phyloP scores from a whole-genome alignment of 92 coral and sea anemone genomes.

The Phenganax subtilis region DNA sequence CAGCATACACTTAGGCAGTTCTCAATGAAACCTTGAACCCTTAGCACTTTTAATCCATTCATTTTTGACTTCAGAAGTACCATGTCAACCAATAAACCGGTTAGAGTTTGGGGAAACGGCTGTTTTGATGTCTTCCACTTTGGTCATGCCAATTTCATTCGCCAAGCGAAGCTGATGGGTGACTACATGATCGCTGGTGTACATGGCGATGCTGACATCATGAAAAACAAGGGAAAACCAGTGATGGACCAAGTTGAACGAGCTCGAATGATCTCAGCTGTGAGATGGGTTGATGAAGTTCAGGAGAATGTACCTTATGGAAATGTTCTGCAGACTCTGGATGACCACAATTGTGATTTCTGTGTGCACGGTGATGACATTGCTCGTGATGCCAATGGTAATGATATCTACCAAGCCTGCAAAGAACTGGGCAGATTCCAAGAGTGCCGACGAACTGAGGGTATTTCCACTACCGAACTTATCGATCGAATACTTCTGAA shows the following conservation, averaged over 20 bases:
- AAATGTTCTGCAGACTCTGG: constrained; percentile 74
- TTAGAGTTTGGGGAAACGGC: constrained; percentile 97
- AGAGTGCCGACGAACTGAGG: constrained; percentile 91
- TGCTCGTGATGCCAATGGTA: constrained; percentile 81
- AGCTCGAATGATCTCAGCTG: constrained; percentile 91
- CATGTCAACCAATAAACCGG: constrained; percentile 43
- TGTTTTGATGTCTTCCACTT: constrained; percentile 97
- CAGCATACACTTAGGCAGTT: too few species aligned
- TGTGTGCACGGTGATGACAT: constrained; percentile 99
- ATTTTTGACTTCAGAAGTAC: too few species aligned
- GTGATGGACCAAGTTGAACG: constrained; percentile 90
- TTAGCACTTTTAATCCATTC: too few species aligned
- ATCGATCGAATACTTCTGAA: constrained; percentile 91
- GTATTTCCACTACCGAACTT: constrained; percentile 89
- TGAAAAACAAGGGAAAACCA: constrained; percentile 82
- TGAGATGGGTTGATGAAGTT: constrained; percentile 97
- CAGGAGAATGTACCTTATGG: constrained; percentile 80
- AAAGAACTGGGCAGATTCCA: constrained; percentile 73
- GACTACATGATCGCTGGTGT: constrained; percentile 86
- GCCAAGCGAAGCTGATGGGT: constrained; percentile 97
- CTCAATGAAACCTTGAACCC: too few species aligned
- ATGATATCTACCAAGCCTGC: constrained; percentile 73
- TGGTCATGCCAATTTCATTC: constrained; percentile 95
- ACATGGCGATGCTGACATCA: constrained; percentile 93
- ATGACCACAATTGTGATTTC: constrained; percentile 67